A percentile compares a stretch with the other conserved stretches of the same genome.
These are phyloP conservation scores for Operophtera brumata DNA, from an alignment of 2,888 invertebrate genomes.

Conservation along the genomic window DNA sequence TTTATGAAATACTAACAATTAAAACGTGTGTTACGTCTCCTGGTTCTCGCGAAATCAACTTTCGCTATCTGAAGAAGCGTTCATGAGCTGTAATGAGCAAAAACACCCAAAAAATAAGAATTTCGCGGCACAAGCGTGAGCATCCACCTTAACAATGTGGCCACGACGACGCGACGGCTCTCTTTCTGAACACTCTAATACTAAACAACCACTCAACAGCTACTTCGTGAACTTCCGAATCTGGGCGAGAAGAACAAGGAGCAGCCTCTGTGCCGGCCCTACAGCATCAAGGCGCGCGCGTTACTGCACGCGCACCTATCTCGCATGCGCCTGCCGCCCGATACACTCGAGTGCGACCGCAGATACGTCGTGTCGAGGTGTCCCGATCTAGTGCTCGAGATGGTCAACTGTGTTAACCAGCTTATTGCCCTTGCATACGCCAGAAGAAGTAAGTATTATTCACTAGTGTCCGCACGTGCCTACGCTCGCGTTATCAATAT, in stretches of 20 bases:
- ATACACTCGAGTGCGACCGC: constrained; percentile 91
- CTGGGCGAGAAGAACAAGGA: constrained; percentile 98
- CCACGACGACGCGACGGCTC: no score
- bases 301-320: constrained; percentile 97
- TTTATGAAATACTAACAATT: no score
- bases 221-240: constrained; percentile 94
- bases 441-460: constrained; percentile 85
- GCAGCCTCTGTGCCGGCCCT: constrained; percentile 93
- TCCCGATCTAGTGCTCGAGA: constrained; percentile 97
- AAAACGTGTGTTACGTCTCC: no score
- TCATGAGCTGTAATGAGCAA: no score
- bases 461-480: neutral
- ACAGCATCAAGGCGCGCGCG: constrained; percentile 96
- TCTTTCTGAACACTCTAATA: no score
- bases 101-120: no score
- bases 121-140: no score
- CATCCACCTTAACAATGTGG: no score
- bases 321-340: constrained; percentile 88
- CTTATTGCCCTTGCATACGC: constrained; percentile 95
- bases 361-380: constrained; percentile 93
- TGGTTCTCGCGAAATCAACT: no score
- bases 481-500: no score
- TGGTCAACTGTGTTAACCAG: constrained; percentile 97
- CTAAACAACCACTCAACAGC: constrained; percentile 68
- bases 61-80: no score